Conservation (phyloP, 1,140 invertebrate genomes). For the Pachypeltis micranthus region DNA sequence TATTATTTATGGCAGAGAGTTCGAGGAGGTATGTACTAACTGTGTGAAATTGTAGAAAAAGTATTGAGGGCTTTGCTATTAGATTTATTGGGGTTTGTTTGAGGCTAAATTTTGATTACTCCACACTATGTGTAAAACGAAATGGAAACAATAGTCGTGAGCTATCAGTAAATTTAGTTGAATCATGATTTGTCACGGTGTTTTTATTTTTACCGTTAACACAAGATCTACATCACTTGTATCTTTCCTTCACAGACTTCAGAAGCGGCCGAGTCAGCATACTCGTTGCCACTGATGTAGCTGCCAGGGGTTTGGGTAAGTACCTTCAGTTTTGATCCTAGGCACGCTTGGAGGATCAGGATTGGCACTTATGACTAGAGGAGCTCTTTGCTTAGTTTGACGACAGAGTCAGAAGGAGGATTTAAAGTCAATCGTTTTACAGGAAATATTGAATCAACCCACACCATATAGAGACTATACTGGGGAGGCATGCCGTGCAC, state of each 20-base stretch:
- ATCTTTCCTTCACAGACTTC: slow-evolving; percentile 57
- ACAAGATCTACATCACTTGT: neutral
- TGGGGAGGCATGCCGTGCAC: neutral
- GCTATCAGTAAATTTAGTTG: too few species aligned
- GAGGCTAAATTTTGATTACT: too few species aligned
- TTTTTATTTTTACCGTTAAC: too few species aligned
- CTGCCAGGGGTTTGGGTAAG: slow-evolving; percentile 88
- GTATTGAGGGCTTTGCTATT: too few species aligned
- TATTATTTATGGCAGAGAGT: too few species aligned
- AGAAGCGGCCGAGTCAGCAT: slow-evolving; percentile 80
- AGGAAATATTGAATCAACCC: neutral
- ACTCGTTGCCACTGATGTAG: slow-evolving; percentile 96
- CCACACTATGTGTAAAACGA: too few species aligned
- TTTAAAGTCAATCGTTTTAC: neutral
- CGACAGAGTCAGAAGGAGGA: slow-evolving; percentile 7
- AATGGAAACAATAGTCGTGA: too few species aligned
- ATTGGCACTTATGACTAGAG: neutral
- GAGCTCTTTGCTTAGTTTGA: slow-evolving; percentile 12
- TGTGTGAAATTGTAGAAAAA: too few species aligned
- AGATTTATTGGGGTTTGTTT: too few species aligned
- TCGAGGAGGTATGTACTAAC: too few species aligned
- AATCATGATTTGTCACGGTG: too few species aligned
- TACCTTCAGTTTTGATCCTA: too few species aligned
- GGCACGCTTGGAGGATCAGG: neutral
- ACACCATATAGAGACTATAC: slow-evolving; percentile 9